These are phyloP conservation scores for Planococcus citri DNA, from an alignment of 1,140 invertebrate species.

Conservation along the genomic window DNA sequence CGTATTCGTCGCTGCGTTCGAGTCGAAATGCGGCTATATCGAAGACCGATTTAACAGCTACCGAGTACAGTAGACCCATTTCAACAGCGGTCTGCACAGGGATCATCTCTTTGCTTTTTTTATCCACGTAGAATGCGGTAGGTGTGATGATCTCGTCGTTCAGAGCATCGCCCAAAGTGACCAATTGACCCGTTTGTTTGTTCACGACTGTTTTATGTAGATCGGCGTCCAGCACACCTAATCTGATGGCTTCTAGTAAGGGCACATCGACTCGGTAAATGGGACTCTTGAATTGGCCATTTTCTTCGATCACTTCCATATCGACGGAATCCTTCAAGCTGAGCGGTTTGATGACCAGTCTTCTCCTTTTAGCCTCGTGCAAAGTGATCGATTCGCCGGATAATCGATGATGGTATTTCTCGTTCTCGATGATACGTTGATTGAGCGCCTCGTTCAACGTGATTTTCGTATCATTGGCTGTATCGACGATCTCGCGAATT, in stretches of 20 bases:
- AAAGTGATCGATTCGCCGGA: conserved; percentile 62
- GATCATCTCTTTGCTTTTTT: conserved; percentile 52
- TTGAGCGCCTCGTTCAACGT: conserved; percentile 66
- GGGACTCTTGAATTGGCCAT: conserved; percentile 65
- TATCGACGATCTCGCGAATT: conserved; percentile 67
- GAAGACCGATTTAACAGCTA: conserved; percentile 76
- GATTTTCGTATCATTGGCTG: conserved; percentile 59
- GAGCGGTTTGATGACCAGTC: conserved; percentile 73
- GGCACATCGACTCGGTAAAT: conserved; percentile 58
- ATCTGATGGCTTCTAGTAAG: conserved; percentile 67
- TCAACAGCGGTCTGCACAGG: conserved; percentile 66
- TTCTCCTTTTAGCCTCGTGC: conserved; percentile 60
- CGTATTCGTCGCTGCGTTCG: conserved; percentile 57
- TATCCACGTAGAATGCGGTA: conserved; percentile 57
- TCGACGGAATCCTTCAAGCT: conserved; percentile 78
- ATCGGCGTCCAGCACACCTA: conserved; percentile 75
- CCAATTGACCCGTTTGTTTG: conserved; percentile 56
- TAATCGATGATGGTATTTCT: conserved; percentile 61
- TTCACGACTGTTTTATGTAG: conserved; percentile 64
- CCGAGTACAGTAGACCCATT: conserved; percentile 73
- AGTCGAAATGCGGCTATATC: conserved; percentile 85
- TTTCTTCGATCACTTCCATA: conserved; percentile 62
- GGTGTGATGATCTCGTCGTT: conserved; percentile 60
- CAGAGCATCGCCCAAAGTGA: conserved; percentile 74
- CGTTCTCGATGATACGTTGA: conserved; percentile 60